Base-by-base conservation (phyloP, 92 coral and sea anemone genomes). In the Parazoanthus swiftii region DNA sequence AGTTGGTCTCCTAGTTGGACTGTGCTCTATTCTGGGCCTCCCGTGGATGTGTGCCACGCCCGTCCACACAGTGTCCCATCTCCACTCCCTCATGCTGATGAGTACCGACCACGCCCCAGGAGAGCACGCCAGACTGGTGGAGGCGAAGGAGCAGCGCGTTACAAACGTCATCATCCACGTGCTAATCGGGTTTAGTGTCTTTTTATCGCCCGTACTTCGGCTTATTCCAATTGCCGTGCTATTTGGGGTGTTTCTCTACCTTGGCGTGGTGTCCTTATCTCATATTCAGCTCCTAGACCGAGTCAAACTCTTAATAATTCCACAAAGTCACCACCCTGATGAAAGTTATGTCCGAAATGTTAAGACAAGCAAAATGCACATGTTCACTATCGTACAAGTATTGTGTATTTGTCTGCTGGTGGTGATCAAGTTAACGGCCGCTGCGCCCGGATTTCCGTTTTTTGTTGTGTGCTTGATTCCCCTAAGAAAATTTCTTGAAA, bases 11-110 rank as follows among this genome's bases (percentile, higher is more conserved):
- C 89, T 97, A 39, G 98, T 95, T 36, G 97, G 98, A 10, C 56
- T 97, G 77, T 92, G 97, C 63, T 97, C 99, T 4, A 79, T 97
- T 38, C 88, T 97, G 59, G 99, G 99, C 7, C 93, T 97, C 77
- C 99, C 99, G 2, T 97, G 99, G 99, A 95, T 97, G 95, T 97
- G 99, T 72, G 98, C 99, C 23, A 95, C 99, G 16, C 99, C 99
- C 58, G 94, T 97, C 51, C 99, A 97, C 88, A 95, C 99, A 9
- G 92, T 97, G 70, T 97, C 99, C 8, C 98, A 97, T 88, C 92
- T 97, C 67, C 99, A 97, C 80, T 93, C 99, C 38, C 80, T 97
- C 81, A 91, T 93, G 81, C 92, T 97, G 43, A 81, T 93, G 59
- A 97, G 96, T 83, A 91, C 96, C 58, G 92, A 93, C 89, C 95